Conservation (phyloP, 2,113 vertebrate species). For the Damaliscus lunatus region DNA sequence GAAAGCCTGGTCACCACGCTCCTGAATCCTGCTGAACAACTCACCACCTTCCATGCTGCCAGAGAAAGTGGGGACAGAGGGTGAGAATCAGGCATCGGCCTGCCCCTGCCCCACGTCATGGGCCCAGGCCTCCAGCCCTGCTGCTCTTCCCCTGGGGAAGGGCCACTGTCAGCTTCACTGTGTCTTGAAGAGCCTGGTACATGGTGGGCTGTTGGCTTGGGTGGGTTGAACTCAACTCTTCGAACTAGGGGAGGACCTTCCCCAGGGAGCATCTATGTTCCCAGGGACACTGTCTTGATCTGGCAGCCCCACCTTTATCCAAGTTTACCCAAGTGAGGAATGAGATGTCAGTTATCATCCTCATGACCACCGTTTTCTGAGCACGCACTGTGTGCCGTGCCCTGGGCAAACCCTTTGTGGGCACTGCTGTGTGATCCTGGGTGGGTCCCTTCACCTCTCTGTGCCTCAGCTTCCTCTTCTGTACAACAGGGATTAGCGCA, state of each 20-base stretch:
- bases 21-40: conserved; percentile 96
- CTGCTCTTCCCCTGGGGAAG: neutral
- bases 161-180: neutral
- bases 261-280: neutral
- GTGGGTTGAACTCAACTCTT: neutral
- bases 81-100: neutral
- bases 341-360: neutral
- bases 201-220: neutral
- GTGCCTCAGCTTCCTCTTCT: neutral
- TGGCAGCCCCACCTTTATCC: neutral
- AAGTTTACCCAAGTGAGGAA: neutral
- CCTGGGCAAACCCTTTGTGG: neutral
- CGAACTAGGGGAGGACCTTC: neutral
- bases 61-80: conserved; percentile 48
- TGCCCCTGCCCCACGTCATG: neutral
- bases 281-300: too few species aligned
- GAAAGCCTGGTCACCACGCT: conserved; percentile 97
- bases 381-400: neutral
- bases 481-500: neutral
- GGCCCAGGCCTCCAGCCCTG: neutral
- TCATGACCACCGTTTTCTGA: neutral
- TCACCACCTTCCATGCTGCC: conserved; percentile 98
- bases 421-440: neutral
- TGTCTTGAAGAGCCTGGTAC: too few species aligned
- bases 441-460: neutral